A percentile compares a stretch with the other conserved stretches of the same genome.
These are phyloP conservation scores for Aleiodes alternator DNA, from an alignment of 2,888 invertebrate genomes.

Conservation along the genomic window DNA sequence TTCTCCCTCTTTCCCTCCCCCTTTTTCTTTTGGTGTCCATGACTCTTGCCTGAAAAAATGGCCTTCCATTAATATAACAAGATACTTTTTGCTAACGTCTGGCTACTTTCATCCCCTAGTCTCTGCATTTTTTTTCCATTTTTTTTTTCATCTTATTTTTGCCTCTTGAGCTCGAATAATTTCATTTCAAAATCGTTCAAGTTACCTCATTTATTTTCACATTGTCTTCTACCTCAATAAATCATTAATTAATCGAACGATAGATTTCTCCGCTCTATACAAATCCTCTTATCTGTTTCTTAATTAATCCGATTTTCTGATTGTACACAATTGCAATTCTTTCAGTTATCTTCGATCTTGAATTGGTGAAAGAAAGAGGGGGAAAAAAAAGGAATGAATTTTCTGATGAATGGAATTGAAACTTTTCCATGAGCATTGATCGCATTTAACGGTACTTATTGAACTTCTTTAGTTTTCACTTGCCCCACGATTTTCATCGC, in stretches of 20 bases:
- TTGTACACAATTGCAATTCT: background rate
- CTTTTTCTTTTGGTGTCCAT: too few species aligned
- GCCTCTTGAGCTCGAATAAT: background rate
- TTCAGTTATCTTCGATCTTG: background rate
- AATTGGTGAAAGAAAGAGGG: conserved; percentile 4
- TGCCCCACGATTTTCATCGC: too few species aligned
- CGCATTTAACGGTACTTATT: background rate
- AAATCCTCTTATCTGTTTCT: conserved; percentile 50
- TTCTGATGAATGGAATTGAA: background rate
- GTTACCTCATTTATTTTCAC: background rate
- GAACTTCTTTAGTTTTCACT: background rate
- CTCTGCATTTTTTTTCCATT: too few species aligned
- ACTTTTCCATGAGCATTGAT: background rate
- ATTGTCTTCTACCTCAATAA: background rate
- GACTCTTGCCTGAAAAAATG: too few species aligned
- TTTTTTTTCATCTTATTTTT: too few species aligned
- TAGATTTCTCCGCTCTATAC: conserved; percentile 52
- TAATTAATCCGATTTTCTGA: conserved; percentile 36
- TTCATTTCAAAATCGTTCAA: background rate
- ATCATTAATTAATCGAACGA: conserved; percentile 56
- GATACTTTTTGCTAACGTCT: too few species aligned
- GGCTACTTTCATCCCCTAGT: too few species aligned
- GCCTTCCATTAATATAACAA: too few species aligned
- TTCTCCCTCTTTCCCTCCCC: too few species aligned
- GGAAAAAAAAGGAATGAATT: conserved; percentile 5